Evolutionary conservation across 2,888 invertebrate genomes (phyloP).

Genomic region (Drosophila paramelanica): DNA sequence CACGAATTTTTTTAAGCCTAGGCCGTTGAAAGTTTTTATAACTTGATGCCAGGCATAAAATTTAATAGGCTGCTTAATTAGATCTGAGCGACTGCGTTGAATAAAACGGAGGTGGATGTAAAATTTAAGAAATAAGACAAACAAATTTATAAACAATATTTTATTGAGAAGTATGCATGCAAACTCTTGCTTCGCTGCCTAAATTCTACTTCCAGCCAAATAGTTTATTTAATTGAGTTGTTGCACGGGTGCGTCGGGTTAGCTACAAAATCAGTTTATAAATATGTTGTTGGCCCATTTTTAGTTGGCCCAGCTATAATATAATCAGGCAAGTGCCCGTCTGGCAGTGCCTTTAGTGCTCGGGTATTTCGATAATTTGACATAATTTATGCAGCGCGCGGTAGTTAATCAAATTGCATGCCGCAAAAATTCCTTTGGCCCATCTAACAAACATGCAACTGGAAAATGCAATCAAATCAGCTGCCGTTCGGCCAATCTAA

Average conservation of each 20-base stretch:
- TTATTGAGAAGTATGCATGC: background rate
- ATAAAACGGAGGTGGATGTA: background rate
- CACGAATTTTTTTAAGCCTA: slow-evolving; percentile 28
- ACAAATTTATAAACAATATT: background rate
- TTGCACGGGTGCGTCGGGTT: background rate
- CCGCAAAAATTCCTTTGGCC: slow-evolving; percentile 64
- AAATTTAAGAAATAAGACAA: too few species aligned
- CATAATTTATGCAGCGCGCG: slow-evolving; percentile 68
- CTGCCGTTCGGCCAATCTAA: slow-evolving; percentile 74
- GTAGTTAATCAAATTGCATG: slow-evolving; percentile 73
- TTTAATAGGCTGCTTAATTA: slow-evolving; percentile 45
- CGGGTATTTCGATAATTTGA: slow-evolving; percentile 48
- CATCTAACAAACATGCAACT: slow-evolving; percentile 37
- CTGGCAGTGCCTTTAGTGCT: background rate
- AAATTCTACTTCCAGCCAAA: background rate
- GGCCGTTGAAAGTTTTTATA: slow-evolving; percentile 44
- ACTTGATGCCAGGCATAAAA: slow-evolving; percentile 49
- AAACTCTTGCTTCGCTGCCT: too few species aligned
- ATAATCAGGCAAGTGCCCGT: background rate
- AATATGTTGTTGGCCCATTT: background rate
- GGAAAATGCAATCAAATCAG: slow-evolving; percentile 76
- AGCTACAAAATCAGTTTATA: background rate
- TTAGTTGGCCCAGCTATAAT: background rate
- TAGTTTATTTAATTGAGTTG: background rate
- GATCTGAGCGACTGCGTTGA: slow-evolving; percentile 11